These are phyloP conservation scores for Sthenelais limicola DNA, from an alignment of 2,888 invertebrate genomes.

Conservation along the genomic window DNA sequence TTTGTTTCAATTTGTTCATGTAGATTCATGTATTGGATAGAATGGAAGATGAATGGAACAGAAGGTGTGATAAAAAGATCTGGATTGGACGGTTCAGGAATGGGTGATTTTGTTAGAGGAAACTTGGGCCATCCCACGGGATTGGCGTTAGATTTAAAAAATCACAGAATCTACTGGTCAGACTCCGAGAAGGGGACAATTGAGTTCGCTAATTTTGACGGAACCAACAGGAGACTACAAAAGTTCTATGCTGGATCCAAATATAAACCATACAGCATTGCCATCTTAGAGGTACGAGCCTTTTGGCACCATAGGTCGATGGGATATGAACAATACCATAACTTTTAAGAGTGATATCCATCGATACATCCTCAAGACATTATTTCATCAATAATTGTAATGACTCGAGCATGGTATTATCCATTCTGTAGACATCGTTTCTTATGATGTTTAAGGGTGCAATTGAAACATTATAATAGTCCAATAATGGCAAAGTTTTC, in stretches of 20 bases:
- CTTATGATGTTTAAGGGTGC: no score
- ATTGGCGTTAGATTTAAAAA: constrained; percentile 39
- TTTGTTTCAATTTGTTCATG: constrained; percentile 17
- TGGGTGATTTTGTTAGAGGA: constrained; percentile 10
- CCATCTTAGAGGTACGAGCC: constrained; percentile 39
- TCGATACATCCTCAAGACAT: no score
- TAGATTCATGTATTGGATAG: constrained; percentile 50
- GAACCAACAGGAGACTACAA: neutral
- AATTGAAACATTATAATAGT: no score
- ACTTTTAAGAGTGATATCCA: no score
- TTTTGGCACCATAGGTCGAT: no score
- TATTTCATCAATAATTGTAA: no score
- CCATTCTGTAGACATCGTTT: no score
- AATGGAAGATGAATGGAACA: constrained; percentile 7
- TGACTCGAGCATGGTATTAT: no score
- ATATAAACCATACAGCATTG: constrained; percentile 26
- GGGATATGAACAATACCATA: no score
- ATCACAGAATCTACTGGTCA: constrained; percentile 10
- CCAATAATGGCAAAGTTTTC: no score
- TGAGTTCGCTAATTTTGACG: neutral
- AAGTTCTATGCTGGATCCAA: constrained; percentile 3
- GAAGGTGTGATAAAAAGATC: constrained; percentile 24
- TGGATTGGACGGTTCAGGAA: constrained; percentile 40
- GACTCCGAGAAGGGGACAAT: neutral
- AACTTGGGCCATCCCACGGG: constrained; percentile 42